phyloP scores from a whole-genome alignment of 2,797 vertebrate genomes.

The Scomberomorus guttatus region DNA sequence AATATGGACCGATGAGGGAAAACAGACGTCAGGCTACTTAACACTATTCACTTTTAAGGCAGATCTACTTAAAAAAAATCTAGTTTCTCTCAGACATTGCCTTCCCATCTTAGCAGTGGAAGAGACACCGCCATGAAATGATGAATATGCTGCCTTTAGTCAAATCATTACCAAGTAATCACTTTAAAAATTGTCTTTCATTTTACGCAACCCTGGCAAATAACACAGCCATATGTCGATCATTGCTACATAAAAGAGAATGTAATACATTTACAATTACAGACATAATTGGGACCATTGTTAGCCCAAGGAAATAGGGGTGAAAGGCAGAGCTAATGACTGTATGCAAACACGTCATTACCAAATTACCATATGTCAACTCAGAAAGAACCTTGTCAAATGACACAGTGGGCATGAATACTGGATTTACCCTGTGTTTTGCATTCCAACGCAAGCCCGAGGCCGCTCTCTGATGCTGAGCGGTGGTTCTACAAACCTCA shows the following conservation, averaged over 20 bases:
- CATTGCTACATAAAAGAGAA: slow-evolving; percentile 77
- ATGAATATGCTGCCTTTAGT: slow-evolving; percentile 64
- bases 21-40: slow-evolving; percentile 46
- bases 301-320: slow-evolving; percentile 83
- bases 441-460: slow-evolving; percentile 77
- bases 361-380: slow-evolving; percentile 85
- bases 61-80: slow-evolving; percentile 56
- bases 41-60: slow-evolving; percentile 33
- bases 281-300: slow-evolving; percentile 84
- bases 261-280: slow-evolving; percentile 80
- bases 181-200: slow-evolving; percentile 56
- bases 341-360: slow-evolving; percentile 85
- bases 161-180: slow-evolving; percentile 69
- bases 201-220: slow-evolving; percentile 68
- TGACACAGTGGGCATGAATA: slow-evolving; percentile 79
- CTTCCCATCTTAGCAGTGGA: slow-evolving; percentile 44
- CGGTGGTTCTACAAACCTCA: slow-evolving; percentile 61
- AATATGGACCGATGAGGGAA: slow-evolving; percentile 39
- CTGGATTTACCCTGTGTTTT: slow-evolving; percentile 81
- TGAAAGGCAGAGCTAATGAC: slow-evolving; percentile 84
- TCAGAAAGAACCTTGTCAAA: slow-evolving; percentile 82
- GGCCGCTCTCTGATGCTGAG: slow-evolving; percentile 76
- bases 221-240: slow-evolving; percentile 76
- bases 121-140: slow-evolving; percentile 56
- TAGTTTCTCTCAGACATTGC: slow-evolving; percentile 47